Evolutionary conservation across 2,888 invertebrate genomes (phyloP), one percentile per base, ranked within the genome.

Genomic region (Dendrolimus houi): DNA sequence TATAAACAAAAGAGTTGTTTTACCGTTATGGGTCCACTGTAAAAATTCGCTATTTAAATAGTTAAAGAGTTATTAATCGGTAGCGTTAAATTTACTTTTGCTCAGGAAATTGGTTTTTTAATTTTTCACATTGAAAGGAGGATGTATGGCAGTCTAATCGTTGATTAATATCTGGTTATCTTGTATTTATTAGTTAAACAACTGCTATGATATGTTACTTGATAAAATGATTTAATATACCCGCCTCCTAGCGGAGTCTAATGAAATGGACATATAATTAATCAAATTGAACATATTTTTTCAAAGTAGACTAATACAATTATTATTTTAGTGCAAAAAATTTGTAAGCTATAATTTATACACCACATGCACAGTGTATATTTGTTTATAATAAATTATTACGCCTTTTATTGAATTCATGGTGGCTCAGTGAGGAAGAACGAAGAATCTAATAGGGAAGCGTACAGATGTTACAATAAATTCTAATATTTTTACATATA

Each of bases 61-160:
- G n/a, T 40, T 29, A 17, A n/a, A 29, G 29, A 29, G 29, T 29
- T 29, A n/a, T 54, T 54, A 54, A 57, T n/a, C 29, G 12, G 12
- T 40, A 52, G 47, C 17, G 47, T 55, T 29, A 55, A 41, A 54
- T 40, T 29, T 9, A 41, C n/a, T 55, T n/a, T 29, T 7, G 47
- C 56, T 9, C 52, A 52, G 40, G 52, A 56, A 56, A 56, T 56
- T 56, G 56, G 56, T 12, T 14, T n/a, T 55, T 52, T 55, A 66
- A 60, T 52, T 55, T 55, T 65, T 52, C 58, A 29, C 29, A 29
- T 29, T 29, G 29, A 29, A 29, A 29, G 29, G 10, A 47, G 47
- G 47, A 47, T 47, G 12, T 47, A 47, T 8, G 47, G 47, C 12
- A 12, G 9, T 47, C 12, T 47, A 47, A 47, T 47, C 12, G 47